These are phyloP conservation scores for Drosophila tsacasi DNA, from an alignment of 1,140 invertebrate species.

Conservation along the genomic window DNA sequence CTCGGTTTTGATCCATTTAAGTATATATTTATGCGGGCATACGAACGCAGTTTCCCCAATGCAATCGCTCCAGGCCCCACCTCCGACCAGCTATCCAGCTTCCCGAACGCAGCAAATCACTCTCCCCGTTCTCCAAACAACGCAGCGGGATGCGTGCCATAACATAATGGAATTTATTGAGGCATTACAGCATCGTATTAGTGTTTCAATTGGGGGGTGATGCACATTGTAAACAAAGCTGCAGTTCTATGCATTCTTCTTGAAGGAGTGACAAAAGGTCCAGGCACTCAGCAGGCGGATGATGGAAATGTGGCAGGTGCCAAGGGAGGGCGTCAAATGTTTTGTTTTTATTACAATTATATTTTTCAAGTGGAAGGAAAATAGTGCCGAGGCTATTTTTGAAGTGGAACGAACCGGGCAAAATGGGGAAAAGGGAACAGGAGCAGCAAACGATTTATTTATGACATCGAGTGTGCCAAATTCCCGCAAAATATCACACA, in stretches of 20 bases:
- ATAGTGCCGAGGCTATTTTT: slow-evolving; percentile 29
- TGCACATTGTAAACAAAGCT: slow-evolving; percentile 56
- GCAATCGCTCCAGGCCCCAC: slow-evolving; percentile 14
- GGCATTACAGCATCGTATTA: slow-evolving; percentile 41
- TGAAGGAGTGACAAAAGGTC: slow-evolving; percentile 29
- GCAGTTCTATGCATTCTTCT: background rate
- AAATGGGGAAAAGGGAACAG: slow-evolving; percentile 40
- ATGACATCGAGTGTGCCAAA: slow-evolving; percentile 50
- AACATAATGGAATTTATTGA: slow-evolving; percentile 66
- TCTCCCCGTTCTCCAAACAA: slow-evolving; percentile 9
- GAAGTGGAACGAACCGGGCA: slow-evolving; percentile 57
- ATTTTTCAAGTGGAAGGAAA: slow-evolving; percentile 15
- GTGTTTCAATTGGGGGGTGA: slow-evolving; percentile 44
- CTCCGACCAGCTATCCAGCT: background rate
- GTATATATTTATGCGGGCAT: slow-evolving; percentile 58
- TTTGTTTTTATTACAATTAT: slow-evolving; percentile 32
- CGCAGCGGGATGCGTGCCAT: slow-evolving; percentile 34
- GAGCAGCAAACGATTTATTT: slow-evolving; percentile 58
- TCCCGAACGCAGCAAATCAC: slow-evolving; percentile 1
- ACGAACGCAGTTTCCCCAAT: slow-evolving; percentile 15
- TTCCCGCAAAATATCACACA: slow-evolving; percentile 18
- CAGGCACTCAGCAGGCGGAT: background rate
- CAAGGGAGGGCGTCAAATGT: slow-evolving; percentile 52
- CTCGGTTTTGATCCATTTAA: slow-evolving; percentile 37
- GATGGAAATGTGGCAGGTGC: slow-evolving; percentile 58